Evolutionary conservation across 1,140 invertebrate genomes (phyloP).

Genomic region (Drosophila repleta): DNA sequence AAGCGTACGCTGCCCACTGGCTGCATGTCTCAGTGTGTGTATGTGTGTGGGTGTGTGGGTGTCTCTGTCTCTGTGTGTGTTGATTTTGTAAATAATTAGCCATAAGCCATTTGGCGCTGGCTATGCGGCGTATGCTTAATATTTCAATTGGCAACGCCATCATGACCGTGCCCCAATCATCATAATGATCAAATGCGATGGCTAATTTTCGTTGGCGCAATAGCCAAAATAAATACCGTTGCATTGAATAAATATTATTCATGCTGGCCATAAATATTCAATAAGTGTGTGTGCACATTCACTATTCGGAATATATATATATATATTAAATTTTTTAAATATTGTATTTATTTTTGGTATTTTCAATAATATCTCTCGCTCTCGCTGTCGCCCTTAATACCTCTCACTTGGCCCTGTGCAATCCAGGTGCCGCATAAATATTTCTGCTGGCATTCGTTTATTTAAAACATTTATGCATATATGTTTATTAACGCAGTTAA

Average conservation of each 20-base stretch:
- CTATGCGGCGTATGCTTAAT: conserved; percentile 51
- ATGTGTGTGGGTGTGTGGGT: conserved; percentile 5
- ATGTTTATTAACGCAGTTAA: conserved; percentile 62
- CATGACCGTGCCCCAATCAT: conserved; percentile 16
- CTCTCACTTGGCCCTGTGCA: background rate
- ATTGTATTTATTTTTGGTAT: background rate
- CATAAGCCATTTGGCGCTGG: conserved; percentile 56
- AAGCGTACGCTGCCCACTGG: conserved; percentile 21
- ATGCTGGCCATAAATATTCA: conserved; percentile 1
- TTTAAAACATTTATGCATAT: background rate
- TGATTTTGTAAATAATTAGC: conserved; percentile 65
- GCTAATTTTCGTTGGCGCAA: conserved; percentile 33
- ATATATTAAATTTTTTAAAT: background rate
- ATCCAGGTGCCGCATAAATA: background rate
- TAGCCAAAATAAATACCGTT: conserved; percentile 27
- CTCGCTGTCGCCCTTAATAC: background rate
- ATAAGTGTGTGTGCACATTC: background rate
- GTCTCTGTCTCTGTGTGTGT: conserved; percentile 5
- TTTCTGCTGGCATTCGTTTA: conserved; percentile 4
- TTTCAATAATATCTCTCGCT: background rate
- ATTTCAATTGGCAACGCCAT: conserved; percentile 43
- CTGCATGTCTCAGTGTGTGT: too few relatives aligned
- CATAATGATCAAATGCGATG: conserved; percentile 21
- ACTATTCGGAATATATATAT: background rate
- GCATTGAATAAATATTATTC: conserved; percentile 25